Conservation (phyloP, 2,113 vertebrate genomes). For the Halichoeres trimaculatus region DNA sequence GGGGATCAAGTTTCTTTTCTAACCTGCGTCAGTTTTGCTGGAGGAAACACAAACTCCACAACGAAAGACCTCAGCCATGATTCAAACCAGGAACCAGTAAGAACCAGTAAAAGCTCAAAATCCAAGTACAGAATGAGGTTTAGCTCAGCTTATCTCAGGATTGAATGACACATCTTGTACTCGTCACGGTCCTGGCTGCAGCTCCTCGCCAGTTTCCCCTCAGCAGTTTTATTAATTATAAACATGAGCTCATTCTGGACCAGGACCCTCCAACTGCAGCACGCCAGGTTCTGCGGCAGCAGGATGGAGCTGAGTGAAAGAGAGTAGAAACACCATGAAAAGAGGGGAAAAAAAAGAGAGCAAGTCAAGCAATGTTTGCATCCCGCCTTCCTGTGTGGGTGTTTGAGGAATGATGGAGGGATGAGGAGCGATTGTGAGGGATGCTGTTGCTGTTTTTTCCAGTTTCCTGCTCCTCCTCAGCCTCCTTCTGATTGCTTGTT, state of each 20-base stretch:
- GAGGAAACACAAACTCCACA: background rate
- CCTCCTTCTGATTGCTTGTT: conserved; percentile 69
- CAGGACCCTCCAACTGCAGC: conserved; percentile 34
- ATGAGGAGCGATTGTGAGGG: conserved; percentile 45
- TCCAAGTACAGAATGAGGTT: conserved; percentile 38
- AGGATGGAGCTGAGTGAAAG: conserved; percentile 30
- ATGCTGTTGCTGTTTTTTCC: conserved; percentile 65
- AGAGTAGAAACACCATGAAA: background rate
- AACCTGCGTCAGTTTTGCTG: too few species aligned
- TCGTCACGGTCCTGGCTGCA: conserved; percentile 46
- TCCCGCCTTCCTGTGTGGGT: conserved; percentile 62
- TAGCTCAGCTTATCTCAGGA: conserved; percentile 36
- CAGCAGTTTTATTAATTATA: conserved; percentile 71
- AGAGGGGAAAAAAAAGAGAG: background rate
- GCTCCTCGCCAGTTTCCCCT: conserved; percentile 59
- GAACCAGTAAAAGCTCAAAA: background rate
- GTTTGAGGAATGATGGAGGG: conserved; percentile 59
- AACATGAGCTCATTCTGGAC: conserved; percentile 73
- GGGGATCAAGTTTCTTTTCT: too few species aligned
- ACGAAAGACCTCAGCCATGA: background rate
- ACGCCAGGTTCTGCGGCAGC: conserved; percentile 43
- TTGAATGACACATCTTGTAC: conserved; percentile 58
- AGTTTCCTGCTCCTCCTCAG: conserved; percentile 41
- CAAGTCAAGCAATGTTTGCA: conserved; percentile 18
- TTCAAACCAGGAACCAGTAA: background rate